Evolutionary conservation across 2,888 invertebrate genomes (phyloP), one percentile per base, ranked within the genome.

Genomic region (Heterodera filipjevi): DNA sequence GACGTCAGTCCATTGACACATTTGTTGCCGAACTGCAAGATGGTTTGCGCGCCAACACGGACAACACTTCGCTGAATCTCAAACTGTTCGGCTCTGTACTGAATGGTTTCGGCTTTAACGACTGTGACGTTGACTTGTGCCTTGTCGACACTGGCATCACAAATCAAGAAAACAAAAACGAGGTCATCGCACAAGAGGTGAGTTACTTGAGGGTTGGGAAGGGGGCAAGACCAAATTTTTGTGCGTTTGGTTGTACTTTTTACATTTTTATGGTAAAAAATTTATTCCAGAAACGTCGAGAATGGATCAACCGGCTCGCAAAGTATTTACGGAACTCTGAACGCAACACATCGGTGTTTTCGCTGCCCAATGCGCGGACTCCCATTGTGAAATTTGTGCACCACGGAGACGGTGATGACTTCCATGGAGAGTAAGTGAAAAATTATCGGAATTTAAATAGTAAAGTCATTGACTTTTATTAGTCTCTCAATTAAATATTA

Each of bases 351-450:
- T n/a, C 32, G 10, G 71, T 76, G 27, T 12, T 59, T 5, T 44
- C 68, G 33, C 75, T 79, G 32, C 12, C 66, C 12, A 32, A 79
- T 49, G 92, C 92, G 44, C 92, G 92, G 88, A 92, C 92, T 35
- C 92, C 92, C 6, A 92, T 92, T 80, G 91, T 92, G 46, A 92
- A 92, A 87, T 92, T 92, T 87, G 87, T 85, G 22, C 90, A 91
- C 81, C 68, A 39, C 32, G 84, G 86, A 10, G 33, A 87, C 8
- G n/a, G n/a, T n/a, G 59, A 89, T 14, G 84, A 86, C 30, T 85
- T 92, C 53, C 92, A 92, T 82, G 92, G 92, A n/a, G 92, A 92
- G 75, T 75, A 64, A 19, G 75, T 64, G 49, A 53, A 92, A 85
- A 2, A 3, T n/a, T n/a, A n/a, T n/a, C n/a, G 39, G n/a, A 6